A percentile compares a stretch with the other conserved stretches of the same genome.
These are phyloP conservation scores for Nymphalis urticae DNA, from an alignment of 2,888 invertebrate genomes.

Conservation along the genomic window DNA sequence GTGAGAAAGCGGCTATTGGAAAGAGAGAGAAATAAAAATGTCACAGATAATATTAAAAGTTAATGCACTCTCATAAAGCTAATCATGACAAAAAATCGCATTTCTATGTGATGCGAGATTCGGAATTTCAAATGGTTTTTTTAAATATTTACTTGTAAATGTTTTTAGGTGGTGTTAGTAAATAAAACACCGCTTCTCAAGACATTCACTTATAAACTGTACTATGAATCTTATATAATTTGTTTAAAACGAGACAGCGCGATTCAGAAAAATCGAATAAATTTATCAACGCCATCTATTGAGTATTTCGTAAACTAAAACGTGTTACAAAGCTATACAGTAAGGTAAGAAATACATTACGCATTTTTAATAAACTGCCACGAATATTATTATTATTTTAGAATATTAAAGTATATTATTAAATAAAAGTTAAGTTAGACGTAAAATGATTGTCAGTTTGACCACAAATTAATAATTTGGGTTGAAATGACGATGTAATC, in stretches of 20 bases:
- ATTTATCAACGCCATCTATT: no score
- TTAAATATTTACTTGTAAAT: no score
- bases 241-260: no score
- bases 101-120: no score
- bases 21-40: constrained; percentile 62
- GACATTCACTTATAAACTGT: no score
- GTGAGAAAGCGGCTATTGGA: constrained; percentile 75
- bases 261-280: no score
- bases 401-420: neutral
- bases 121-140: no score
- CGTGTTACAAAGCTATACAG: no score
- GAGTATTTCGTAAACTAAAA: no score
- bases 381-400: neutral
- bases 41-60: constrained; percentile 37
- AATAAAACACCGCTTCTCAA: no score
- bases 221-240: no score
- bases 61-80: constrained; percentile 14
- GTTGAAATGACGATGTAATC: constrained; percentile 70
- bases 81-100: neutral
- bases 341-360: neutral
- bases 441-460: constrained; percentile 65
- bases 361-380: constrained; percentile 7
- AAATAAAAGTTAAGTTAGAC: neutral
- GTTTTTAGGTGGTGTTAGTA: no score
- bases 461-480: constrained; percentile 60